phyloP scores from a whole-genome alignment of 2,113 vertebrate species.

The Pteruthius melanotis region DNA sequence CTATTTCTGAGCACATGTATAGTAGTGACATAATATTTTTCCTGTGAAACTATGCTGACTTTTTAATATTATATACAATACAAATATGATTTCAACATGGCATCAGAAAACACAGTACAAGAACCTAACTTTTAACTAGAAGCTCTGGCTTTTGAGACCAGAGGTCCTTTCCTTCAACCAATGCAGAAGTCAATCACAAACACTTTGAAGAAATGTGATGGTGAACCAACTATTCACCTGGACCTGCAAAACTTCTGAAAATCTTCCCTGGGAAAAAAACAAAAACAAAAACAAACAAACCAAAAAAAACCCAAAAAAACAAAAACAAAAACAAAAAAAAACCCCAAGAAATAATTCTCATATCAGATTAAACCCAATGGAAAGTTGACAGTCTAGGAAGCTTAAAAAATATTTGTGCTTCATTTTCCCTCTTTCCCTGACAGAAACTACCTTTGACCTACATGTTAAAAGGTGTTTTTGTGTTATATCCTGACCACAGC shows the following conservation, averaged over 20 bases:
- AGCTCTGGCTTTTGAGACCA: neutral
- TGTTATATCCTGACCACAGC: neutral
- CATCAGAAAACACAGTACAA: neutral
- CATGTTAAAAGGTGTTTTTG: neutral
- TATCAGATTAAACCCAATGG: neutral
- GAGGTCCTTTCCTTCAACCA: neutral
- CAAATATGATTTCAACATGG: rapidly evolving
- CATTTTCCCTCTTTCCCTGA: neutral
- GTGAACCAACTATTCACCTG: neutral
- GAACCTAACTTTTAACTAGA: neutral
- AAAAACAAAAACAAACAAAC: too few relatives aligned
- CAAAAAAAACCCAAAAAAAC: too few relatives aligned
- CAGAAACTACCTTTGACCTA: neutral
- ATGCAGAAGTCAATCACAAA: neutral
- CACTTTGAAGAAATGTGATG: neutral
- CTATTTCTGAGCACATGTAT: neutral
- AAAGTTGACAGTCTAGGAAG: neutral
- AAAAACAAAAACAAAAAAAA: too few relatives aligned
- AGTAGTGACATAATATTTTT: neutral
- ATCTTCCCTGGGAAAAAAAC: neutral
- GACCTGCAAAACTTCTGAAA: neutral
- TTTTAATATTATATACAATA: neutral
- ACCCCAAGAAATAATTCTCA: neutral
- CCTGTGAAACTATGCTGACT: neutral
- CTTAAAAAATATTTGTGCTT: neutral